Base-by-base conservation (phyloP, 2,797 vertebrate species). In the Nannoperca obscura region DNA sequence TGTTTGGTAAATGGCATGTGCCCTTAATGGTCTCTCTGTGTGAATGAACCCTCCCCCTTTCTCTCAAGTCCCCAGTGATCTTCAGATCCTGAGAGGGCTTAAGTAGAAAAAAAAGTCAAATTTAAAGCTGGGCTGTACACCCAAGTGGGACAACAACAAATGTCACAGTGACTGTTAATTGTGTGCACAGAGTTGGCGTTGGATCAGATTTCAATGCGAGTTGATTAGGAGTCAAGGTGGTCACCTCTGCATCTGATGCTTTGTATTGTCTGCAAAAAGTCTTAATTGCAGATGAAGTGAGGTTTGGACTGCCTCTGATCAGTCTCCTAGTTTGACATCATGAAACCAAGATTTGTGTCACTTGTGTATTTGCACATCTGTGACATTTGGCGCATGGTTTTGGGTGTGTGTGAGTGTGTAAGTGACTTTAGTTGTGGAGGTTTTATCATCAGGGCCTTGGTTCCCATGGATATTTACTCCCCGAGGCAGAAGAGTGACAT, bases 391-490 rank as follows among this genome's bases (percentile, higher is more conserved):
- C 53, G 20, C 4, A 11, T 24, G 13, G 44, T 78, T 53, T 70
- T 79, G 49, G 42, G 46, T n/a, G 64, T 54, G 67, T 64, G 7
- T 61, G 13, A 61, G 15, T 22, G 12, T 1, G 2, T 67, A 58
- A 55, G 42, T 55, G 60, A 5, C 9, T 67, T 55, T 61, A 73
- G 54, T 72, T 70, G 42, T 68, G 60, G 58, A 78, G 70, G 44
- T 74, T 84, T 79, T 78, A 72, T 85, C 88, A 88, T 90, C 80
- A 71, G 84, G 76, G 87, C 36, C 76, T 92, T 14, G 63, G 91
- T 95, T 95, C 94, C 86, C 93, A 95, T 92, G 90, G 89, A 92
- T 92, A 90, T 91, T 82, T 84, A 77, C 82, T 86, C 91, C 91
- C 90, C 2, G 80, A 90, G 92, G 91, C 92, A 86, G 78, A 79